These are phyloP conservation scores for Melanogrammus aeglefinus DNA, from an alignment of 2,797 vertebrate genomes.

Conservation along the genomic window DNA sequence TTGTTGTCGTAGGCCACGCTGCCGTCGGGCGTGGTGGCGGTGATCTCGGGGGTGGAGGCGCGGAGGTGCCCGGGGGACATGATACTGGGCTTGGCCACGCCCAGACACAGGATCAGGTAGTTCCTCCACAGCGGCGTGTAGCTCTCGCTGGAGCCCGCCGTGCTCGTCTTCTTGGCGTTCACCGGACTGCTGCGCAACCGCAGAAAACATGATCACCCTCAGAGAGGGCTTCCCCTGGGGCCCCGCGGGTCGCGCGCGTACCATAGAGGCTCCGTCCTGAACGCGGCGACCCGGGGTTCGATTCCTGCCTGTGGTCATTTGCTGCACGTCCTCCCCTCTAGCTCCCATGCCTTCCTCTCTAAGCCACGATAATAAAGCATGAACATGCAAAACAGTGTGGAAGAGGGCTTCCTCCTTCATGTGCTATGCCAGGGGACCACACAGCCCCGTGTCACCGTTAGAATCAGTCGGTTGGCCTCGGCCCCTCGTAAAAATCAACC, in stretches of 20 bases:
- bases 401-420: too few species aligned
- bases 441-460: not conserved
- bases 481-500: not conserved
- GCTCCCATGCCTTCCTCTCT: too few species aligned
- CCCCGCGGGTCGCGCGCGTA: too few species aligned
- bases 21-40: conserved; percentile 94
- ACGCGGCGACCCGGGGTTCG: too few species aligned
- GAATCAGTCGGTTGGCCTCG: not conserved
- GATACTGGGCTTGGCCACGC: conserved; percentile 97
- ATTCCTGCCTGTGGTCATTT: too few species aligned
- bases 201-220: not conserved
- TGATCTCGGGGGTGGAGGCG: conserved; percentile 96
- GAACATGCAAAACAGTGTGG: too few species aligned
- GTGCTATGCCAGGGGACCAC: not conserved
- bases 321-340: too few species aligned
- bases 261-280: too few species aligned
- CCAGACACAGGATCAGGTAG: conserved; percentile 96
- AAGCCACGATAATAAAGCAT: too few species aligned
- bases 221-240: too few species aligned
- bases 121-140: conserved; percentile 96
- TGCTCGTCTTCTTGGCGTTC: conserved; percentile 96
- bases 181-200: conserved; percentile 83
- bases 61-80: conserved; percentile 97
- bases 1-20: conserved; percentile 95
- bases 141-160: conserved; percentile 84